Conservation (phyloP, 2,113 vertebrate species). For the Nansenia antarctica region DNA sequence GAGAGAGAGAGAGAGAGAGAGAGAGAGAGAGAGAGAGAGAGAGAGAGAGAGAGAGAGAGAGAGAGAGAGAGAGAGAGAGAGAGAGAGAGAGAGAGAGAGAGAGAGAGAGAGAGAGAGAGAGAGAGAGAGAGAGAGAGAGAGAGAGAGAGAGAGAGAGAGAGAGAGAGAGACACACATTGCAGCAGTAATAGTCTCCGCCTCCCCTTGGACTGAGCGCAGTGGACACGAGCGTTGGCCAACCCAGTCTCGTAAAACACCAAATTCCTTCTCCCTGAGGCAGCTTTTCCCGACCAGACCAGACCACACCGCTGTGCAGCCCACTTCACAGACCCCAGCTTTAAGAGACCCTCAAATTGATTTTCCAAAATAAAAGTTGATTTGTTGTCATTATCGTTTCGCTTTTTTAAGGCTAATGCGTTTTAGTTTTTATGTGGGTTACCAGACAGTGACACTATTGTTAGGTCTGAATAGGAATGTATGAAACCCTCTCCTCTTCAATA, state of each 20-base stretch:
- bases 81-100: no score
- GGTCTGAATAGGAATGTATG: background rate
- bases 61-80: no score
- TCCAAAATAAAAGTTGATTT: constrained; percentile 16
- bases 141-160: background rate
- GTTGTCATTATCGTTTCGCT: constrained; percentile 4
- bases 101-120: no score
- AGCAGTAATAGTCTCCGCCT: background rate
- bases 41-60: no score
- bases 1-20: no score
- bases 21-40: no score
- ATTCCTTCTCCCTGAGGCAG: constrained; percentile 45
- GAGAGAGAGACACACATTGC: background rate
- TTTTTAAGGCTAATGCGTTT: background rate
- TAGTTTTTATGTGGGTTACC: background rate
- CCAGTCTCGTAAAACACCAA: constrained; percentile 32
- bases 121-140: no score
- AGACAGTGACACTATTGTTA: background rate
- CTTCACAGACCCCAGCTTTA: background rate
- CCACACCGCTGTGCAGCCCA: background rate
- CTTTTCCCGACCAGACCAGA: constrained; percentile 31
- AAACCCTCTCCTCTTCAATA: background rate
- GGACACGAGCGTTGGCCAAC: constrained; percentile 11
- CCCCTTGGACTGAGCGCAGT: background rate
- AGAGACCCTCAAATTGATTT: constrained; percentile 14